Evolutionary conservation across 2,113 vertebrate genomes (phyloP).

Genomic region (Daboia siamensis): DNA sequence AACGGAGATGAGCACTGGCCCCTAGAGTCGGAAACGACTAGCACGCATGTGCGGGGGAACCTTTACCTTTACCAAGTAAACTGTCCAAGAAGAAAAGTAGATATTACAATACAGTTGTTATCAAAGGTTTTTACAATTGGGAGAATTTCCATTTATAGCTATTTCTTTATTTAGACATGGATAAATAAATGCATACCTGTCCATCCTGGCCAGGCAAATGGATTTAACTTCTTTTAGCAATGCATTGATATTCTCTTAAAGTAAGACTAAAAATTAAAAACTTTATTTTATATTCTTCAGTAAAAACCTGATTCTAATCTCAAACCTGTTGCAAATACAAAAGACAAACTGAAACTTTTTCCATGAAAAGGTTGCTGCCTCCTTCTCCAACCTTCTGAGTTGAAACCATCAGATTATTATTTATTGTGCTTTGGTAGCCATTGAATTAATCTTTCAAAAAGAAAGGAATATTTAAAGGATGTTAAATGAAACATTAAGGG

Average conservation of each 20-base stretch:
- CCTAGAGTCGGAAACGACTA: no score
- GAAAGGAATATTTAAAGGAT: constrained; percentile 20
- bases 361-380: constrained; percentile 1
- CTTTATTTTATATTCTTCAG: constrained; percentile 15
- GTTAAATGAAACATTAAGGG: neutral
- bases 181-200: neutral
- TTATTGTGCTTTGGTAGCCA: constrained; percentile 27
- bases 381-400: constrained; percentile 31
- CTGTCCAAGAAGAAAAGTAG: neutral
- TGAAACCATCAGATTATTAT: neutral
- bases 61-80: no score
- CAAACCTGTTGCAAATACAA: constrained; percentile 8
- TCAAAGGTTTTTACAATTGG: neutral
- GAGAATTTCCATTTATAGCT: neutral
- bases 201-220: neutral
- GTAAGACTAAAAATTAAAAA: constrained; percentile 9
- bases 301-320: constrained; percentile 27
- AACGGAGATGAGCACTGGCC: no score
- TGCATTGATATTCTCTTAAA: neutral
- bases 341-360: constrained; percentile 16
- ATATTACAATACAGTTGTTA: neutral
- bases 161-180: neutral
- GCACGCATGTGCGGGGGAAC: no score
- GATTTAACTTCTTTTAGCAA: neutral
- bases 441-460: neutral